phyloP scores from a whole-genome alignment of 2,888 invertebrate genomes.

The Mythimna loreyi region DNA sequence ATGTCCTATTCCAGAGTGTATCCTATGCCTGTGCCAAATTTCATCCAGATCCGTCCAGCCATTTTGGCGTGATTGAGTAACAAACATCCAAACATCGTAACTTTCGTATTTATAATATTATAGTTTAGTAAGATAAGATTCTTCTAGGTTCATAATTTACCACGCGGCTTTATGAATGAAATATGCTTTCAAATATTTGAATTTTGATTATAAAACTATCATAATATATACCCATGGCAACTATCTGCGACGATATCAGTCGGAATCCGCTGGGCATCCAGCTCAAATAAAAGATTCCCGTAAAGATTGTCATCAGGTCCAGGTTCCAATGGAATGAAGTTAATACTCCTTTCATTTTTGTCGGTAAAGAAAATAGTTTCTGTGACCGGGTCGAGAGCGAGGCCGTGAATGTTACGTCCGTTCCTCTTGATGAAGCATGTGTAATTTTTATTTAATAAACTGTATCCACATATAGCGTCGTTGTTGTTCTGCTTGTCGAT shows the following conservation, averaged over 20 bases:
- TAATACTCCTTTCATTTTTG: slow-evolving; percentile 91
- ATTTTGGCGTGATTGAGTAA: too few relatives aligned
- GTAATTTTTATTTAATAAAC: slow-evolving; percentile 74
- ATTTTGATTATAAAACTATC: background rate
- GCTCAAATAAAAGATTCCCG: background rate
- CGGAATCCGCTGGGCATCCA: slow-evolving; percentile 80
- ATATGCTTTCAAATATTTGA: background rate
- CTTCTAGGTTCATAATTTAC: too few relatives aligned
- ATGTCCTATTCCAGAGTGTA: too few relatives aligned
- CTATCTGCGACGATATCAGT: slow-evolving; percentile 94
- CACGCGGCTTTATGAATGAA: background rate
- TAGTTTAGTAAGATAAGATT: too few relatives aligned
- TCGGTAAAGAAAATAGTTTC: slow-evolving; percentile 96
- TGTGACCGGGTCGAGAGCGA: slow-evolving; percentile 94
- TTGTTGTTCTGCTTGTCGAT: background rate
- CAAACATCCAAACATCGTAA: too few relatives aligned
- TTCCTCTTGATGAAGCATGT: slow-evolving; percentile 83
- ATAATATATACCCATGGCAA: slow-evolving; percentile 92
- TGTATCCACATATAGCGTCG: background rate
- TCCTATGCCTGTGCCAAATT: too few relatives aligned
- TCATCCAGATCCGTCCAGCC: too few relatives aligned
- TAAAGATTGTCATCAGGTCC: slow-evolving; percentile 81
- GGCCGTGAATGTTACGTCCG: slow-evolving; percentile 88
- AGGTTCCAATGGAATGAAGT: slow-evolving; percentile 81
- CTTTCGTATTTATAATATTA: too few relatives aligned